A percentile compares a stretch with the other conserved stretches of the same genome.
These are phyloP conservation scores for Tetramorium simillimum DNA, from an alignment of 1,140 invertebrate genomes.

Conservation along the genomic window DNA sequence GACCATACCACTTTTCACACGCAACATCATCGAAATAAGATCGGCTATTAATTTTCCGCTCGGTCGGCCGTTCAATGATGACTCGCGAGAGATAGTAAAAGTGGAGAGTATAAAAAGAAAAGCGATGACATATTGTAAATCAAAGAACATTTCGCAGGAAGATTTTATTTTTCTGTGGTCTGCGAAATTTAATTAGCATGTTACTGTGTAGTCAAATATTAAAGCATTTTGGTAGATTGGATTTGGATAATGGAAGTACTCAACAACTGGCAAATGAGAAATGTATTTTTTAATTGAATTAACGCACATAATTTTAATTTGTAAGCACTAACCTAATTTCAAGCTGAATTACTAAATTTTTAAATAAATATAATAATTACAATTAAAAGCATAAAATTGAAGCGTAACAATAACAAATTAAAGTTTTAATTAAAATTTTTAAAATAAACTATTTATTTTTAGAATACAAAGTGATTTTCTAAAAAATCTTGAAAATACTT, in stretches of 20 bases:
- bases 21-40: constrained; percentile 20
- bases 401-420: not conserved
- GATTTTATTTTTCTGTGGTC: not conserved
- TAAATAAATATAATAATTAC: not conserved
- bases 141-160: not conserved
- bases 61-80: not conserved
- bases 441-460: not conserved
- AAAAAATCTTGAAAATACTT: not conserved
- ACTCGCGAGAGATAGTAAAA: constrained; percentile 10
- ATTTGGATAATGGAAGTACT: not conserved
- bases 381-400: not conserved
- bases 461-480: not conserved
- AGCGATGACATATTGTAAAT: not conserved
- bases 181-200: not conserved
- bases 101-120: not conserved
- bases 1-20: not conserved
- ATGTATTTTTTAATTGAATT: constrained; percentile 5
- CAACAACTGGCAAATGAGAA: not conserved
- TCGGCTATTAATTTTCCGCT: not conserved
- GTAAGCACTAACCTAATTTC: not conserved
- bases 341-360: not conserved
- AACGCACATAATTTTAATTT: not conserved
- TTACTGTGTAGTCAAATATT: not conserved
- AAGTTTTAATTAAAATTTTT: not conserved
- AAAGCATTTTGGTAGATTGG: not conserved